Evolutionary conservation across 2,888 invertebrate species (phyloP).

Genomic region (Itoplectis maculator): DNA sequence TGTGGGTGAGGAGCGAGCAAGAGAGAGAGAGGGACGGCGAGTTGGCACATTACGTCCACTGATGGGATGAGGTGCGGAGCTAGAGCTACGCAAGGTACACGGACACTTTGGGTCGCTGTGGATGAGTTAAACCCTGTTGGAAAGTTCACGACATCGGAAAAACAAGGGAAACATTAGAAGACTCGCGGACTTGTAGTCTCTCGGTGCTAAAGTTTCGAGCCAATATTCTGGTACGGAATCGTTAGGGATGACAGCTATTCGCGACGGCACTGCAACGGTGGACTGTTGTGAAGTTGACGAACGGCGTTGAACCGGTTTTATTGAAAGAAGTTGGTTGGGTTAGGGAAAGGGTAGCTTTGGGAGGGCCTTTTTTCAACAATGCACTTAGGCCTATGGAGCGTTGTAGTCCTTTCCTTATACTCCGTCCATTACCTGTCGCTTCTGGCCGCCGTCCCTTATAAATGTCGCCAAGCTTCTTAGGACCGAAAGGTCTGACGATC

Average conservation of each 20-base stretch:
- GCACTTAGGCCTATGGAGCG: too few species aligned
- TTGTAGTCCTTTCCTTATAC: too few species aligned
- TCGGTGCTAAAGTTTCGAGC: background rate
- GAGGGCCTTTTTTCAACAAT: too few species aligned
- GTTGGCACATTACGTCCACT: conserved; percentile 36
- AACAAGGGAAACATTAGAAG: background rate
- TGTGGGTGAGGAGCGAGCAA: background rate
- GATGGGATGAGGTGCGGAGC: conserved; percentile 15
- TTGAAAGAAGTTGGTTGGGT: background rate
- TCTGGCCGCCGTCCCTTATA: too few species aligned
- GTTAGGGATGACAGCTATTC: background rate
- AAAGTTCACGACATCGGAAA: background rate
- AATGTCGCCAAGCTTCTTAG: too few species aligned
- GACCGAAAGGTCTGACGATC: too few species aligned
- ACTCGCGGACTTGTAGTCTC: too few species aligned
- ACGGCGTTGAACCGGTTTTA: background rate
- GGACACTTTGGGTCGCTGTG: background rate
- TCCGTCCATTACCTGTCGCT: too few species aligned
- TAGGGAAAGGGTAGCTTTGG: background rate
- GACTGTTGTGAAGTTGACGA: background rate
- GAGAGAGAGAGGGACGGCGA: background rate
- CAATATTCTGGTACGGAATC: background rate
- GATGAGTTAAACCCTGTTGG: background rate
- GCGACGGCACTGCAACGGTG: background rate
- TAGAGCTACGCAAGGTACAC: background rate